Evolutionary conservation across 2,113 vertebrate genomes (phyloP).

Genomic region (Nannospalax galili): DNA sequence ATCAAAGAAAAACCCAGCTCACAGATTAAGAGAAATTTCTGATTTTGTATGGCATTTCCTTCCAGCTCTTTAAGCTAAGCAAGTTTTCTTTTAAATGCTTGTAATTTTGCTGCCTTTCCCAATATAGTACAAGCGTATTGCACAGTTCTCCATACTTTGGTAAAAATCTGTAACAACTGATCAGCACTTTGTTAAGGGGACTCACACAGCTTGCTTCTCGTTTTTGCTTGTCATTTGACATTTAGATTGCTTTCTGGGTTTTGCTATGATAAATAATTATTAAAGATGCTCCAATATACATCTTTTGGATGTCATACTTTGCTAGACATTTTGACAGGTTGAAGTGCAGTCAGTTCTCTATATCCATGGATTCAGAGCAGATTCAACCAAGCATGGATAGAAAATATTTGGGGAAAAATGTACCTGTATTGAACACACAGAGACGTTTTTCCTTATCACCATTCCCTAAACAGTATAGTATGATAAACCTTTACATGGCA

Average conservation of each 20-base stretch:
- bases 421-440: not conserved
- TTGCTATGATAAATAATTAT: conserved; percentile 11
- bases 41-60: not conserved
- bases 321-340: conserved; percentile 10
- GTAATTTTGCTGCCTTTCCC: conserved; percentile 22
- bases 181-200: conserved; percentile 38
- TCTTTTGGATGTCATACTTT: conserved; percentile 47
- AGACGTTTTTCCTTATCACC: not conserved
- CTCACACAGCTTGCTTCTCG: not conserved
- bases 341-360: not conserved
- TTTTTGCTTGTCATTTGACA: conserved; percentile 15
- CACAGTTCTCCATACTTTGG: not conserved
- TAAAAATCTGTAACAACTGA: conserved; percentile 29
- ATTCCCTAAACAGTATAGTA: not conserved
- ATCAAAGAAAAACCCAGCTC: not conserved
- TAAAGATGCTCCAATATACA: not conserved
- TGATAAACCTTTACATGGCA: not conserved
- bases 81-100: not conserved
- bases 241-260: conserved; percentile 36
- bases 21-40: not conserved
- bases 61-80: not conserved
- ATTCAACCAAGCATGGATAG: not conserved
- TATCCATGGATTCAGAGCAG: not conserved
- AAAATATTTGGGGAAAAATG: not conserved
- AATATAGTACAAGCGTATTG: no score